Evolutionary conservation across 2,797 vertebrate species (phyloP), one percentile per base, ranked within the genome.

Genomic region (Sebastes kiyomatsui): DNA sequence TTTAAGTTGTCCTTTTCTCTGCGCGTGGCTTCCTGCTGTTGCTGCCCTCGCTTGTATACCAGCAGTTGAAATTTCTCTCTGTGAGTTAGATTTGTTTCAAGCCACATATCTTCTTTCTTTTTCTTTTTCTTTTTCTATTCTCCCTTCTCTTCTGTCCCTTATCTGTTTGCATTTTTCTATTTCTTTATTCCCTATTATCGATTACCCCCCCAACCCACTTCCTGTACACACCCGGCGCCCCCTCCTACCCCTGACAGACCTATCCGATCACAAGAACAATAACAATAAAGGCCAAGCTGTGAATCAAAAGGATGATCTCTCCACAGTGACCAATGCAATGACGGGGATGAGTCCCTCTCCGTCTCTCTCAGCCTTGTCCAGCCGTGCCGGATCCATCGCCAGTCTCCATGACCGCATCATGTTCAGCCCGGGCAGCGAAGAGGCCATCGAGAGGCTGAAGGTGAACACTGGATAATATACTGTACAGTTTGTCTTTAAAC

Each of bases 281-380:
- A 97, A 97, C 93, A 92, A 91, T 96, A 95, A 91, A 93, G 89
- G 87, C 92, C 94, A 95, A 95, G 92, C 93, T 95, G 93, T 97
- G 96, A 97, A 95, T 96, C 96, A 96, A 95, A 96, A 92, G 91
- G 97, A 95, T 97, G 96, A 97, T 99, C 96, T 98, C 96, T 99
- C 97, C 97, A 97, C 98, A 99, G 98, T 99, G 97, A 98, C 97
- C 96, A 98, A 98, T 69, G 96, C 97, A 89, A 97, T 98, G 87
- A 98, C 97, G 11, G 98, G 97, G 90, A 97, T 99, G 97, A 99
- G 98, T 85, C 98, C 98, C 71, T 99, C 98, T 52, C 97, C 97
- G 66, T 98, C 98, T 74, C 97, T 99, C 81, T 97, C 98, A 0
- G 98, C 96, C 87, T 87, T 99, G 93, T 97, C 98, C 95, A 99